A percentile compares a stretch with the other conserved stretches of the same genome.
Conservation (phyloP, 2,888 invertebrate genomes). For the Parasteatoda lunata region DNA sequence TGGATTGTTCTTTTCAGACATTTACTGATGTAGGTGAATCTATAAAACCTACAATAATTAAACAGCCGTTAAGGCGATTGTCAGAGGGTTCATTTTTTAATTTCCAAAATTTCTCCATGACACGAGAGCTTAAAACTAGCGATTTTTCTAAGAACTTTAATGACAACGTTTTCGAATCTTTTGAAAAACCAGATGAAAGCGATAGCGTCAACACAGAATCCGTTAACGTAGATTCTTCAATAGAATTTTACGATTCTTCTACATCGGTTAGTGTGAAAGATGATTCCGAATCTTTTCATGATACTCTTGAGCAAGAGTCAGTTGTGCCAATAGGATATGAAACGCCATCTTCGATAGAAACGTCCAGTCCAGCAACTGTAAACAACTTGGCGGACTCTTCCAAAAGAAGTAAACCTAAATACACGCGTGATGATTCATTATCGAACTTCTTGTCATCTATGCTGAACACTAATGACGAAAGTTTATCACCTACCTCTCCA, state of each 20-base stretch:
- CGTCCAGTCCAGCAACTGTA: background rate
- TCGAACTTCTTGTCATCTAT: slow-evolving; percentile 41
- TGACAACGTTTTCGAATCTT: background rate
- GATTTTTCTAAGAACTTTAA: background rate
- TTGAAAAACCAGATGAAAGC: background rate
- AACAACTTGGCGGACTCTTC: background rate
- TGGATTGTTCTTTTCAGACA: too few species aligned
- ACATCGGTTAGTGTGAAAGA: background rate
- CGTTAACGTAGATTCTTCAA: too few species aligned
- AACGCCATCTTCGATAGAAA: background rate
- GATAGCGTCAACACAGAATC: too few species aligned
- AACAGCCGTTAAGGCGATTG: too few species aligned
- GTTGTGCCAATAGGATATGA: background rate
- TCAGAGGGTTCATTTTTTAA: too few species aligned
- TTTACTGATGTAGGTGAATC: too few species aligned
- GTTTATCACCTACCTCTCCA: background rate
- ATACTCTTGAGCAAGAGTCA: background rate
- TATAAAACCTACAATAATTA: too few species aligned
- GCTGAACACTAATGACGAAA: slow-evolving; percentile 17
- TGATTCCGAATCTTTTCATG: background rate
- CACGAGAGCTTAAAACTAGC: too few species aligned
- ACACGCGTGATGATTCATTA: slow-evolving; percentile 23
- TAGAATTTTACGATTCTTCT: background rate
- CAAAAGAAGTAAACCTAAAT: slow-evolving; percentile 8
- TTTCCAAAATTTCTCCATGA: too few species aligned